Evolutionary conservation across 64 coral and sea anemone species (phyloP).

Genomic region (Actinia tenebrosa): DNA sequence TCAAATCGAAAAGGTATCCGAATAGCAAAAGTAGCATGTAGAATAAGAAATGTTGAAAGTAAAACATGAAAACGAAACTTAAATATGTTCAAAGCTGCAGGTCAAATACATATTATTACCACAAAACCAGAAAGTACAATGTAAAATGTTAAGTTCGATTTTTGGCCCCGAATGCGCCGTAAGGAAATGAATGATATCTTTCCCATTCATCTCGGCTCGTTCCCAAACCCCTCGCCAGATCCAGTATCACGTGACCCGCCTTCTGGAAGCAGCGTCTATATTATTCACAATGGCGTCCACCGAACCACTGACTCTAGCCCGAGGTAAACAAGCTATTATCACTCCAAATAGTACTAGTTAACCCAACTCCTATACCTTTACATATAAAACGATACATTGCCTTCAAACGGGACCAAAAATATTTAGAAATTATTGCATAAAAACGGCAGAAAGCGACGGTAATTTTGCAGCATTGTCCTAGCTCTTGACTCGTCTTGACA

Average conservation of each 20-base stretch:
- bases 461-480: background rate
- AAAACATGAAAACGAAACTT: too few relatives aligned
- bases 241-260: conserved; percentile 26
- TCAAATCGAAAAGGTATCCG: too few relatives aligned
- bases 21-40: too few relatives aligned
- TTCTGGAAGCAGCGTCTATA: background rate
- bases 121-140: too few relatives aligned
- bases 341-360: background rate
- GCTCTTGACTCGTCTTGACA: background rate
- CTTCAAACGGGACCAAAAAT: background rate
- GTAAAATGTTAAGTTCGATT: too few relatives aligned
- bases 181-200: too few relatives aligned
- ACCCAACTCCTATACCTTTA: background rate
- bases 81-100: too few relatives aligned
- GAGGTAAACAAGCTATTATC: conserved; percentile 57
- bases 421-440: background rate
- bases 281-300: conserved; percentile 59
- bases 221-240: background rate
- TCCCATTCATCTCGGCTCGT: too few relatives aligned
- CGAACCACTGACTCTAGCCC: conserved; percentile 72
- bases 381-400: background rate
- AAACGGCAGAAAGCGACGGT: background rate
- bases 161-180: too few relatives aligned
- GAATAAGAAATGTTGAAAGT: too few relatives aligned
- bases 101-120: too few relatives aligned